Conservation (phyloP, 92 coral and sea anemone genomes). For the Palythoa heliodiscus region DNA sequence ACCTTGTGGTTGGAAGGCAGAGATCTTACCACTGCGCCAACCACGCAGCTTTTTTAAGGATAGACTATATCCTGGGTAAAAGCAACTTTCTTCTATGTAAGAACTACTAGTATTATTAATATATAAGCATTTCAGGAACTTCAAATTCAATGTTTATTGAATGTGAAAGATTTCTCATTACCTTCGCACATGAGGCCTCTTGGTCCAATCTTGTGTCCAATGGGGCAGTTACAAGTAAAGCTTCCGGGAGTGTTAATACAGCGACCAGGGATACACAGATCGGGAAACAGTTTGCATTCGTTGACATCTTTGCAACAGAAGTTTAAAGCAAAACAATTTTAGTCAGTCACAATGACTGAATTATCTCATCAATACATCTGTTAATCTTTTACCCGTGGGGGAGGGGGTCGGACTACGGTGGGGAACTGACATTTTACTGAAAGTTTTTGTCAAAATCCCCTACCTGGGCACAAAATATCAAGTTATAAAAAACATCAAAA, state of each 20-base stretch:
- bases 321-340: background rate
- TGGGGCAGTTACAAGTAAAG: constrained; percentile 78
- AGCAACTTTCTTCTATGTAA: no score
- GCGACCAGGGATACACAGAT: constrained; percentile 85
- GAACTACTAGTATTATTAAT: no score
- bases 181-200: constrained; percentile 78
- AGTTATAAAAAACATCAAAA: no score
- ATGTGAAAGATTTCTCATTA: background rate
- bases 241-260: constrained; percentile 74
- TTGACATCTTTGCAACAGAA: constrained; percentile 52
- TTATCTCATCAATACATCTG: no score
- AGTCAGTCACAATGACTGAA: background rate
- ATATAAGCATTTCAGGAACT: no score
- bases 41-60: background rate
- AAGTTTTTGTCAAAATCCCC: no score
- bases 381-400: no score
- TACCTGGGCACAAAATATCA: no score
- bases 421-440: no score
- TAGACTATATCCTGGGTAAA: background rate
- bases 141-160: background rate
- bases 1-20: no score
- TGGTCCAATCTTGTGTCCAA: constrained; percentile 64
- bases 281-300: constrained; percentile 81
- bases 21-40: no score
- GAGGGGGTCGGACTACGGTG: no score